A percentile compares a stretch with the other conserved stretches of the same genome.
Conservation (phyloP, 37 sponge, comb jelly and placozoan species). For the Halisarca cf. caerulea region DNA sequence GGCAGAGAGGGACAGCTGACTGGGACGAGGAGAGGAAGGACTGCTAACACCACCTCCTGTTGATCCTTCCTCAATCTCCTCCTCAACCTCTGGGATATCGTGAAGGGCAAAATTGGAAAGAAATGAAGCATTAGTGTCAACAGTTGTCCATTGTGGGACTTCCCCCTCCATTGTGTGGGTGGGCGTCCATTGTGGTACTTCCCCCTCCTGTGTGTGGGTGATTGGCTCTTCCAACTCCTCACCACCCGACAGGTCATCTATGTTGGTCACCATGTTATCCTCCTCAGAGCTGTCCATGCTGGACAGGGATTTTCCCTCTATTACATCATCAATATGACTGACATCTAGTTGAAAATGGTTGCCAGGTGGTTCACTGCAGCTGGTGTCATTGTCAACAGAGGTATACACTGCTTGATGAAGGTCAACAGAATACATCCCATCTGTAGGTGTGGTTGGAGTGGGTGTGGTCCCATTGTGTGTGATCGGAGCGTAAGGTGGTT, state of each 20-base stretch:
- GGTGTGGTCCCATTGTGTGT: no score
- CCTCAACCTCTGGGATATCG: constrained; percentile 12
- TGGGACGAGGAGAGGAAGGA: background rate
- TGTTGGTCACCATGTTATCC: background rate
- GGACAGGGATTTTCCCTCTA: background rate
- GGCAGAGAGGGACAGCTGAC: background rate
- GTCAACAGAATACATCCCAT: no score
- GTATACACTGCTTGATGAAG: background rate
- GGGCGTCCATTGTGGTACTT: no score
- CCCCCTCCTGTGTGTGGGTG: no score
- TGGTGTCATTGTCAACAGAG: background rate
- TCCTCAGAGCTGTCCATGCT: background rate
- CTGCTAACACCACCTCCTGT: background rate
- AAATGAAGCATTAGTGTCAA: background rate
- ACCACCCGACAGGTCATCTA: constrained; percentile 1
- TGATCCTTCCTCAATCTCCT: background rate
- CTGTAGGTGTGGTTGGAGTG: no score
- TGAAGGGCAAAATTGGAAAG: background rate
- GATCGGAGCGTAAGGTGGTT: no score
- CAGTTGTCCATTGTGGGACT: background rate
- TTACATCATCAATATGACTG: background rate
- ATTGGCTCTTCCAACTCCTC: background rate
- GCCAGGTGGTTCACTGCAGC: no score
- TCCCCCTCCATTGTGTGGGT: background rate
- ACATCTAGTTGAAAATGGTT: background rate